These are phyloP conservation scores for Falcaria lacertinaria DNA, from an alignment of 2,888 invertebrate species.

Conservation along the genomic window DNA sequence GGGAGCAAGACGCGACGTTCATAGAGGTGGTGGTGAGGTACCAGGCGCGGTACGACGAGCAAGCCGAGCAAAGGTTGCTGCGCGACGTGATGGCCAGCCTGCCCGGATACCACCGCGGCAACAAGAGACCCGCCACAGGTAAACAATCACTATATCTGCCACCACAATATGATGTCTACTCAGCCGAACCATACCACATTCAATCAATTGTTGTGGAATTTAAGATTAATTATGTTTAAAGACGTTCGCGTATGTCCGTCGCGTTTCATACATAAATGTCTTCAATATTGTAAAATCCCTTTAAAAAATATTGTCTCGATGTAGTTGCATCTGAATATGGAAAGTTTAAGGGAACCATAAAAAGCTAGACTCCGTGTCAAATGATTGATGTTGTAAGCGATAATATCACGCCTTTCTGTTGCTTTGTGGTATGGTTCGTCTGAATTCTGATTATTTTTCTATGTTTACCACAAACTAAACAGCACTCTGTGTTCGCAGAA, in stretches of 20 bases:
- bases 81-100: conserved; percentile 45
- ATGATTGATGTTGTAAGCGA: neutral
- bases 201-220: neutral
- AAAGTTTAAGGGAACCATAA: too few relatives aligned
- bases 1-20: conserved; percentile 50
- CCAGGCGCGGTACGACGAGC: conserved; percentile 39
- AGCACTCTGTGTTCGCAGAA: conserved; percentile 36
- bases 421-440: neutral
- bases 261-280: too few relatives aligned
- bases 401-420: neutral
- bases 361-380: too few relatives aligned
- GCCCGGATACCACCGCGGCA: conserved; percentile 35
- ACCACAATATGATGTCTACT: neutral
- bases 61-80: conserved; percentile 49
- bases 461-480: neutral
- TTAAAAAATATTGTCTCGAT: too few relatives aligned
- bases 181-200: neutral
- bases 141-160: conserved; percentile 8
- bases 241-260: too few relatives aligned
- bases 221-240: too few relatives aligned
- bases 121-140: conserved; percentile 55
- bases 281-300: too few relatives aligned
- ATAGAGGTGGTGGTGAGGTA: conserved; percentile 61
- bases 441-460: neutral
- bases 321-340: too few relatives aligned